These are phyloP conservation scores for Diplodus sargus DNA, from an alignment of 2,797 vertebrate species.

Conservation along the genomic window DNA sequence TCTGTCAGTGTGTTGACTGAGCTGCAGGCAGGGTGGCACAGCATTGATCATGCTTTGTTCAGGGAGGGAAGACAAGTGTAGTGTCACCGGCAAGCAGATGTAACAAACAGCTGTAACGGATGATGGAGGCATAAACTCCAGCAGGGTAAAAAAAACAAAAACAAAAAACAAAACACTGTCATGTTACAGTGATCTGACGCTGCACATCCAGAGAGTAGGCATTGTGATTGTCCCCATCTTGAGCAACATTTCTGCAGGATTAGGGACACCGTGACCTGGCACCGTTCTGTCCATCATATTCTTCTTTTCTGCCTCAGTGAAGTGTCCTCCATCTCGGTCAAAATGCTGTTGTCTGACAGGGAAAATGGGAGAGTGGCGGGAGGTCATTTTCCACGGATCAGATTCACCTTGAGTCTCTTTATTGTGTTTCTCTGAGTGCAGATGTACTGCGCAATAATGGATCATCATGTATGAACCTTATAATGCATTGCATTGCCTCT, in stretches of 20 bases:
- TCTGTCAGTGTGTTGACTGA: slow-evolving; percentile 75
- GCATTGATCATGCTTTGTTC: slow-evolving; percentile 65
- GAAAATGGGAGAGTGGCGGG: slow-evolving; percentile 27
- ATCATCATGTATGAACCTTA: neutral
- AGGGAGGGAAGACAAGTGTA: slow-evolving; percentile 39
- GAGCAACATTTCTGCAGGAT: slow-evolving; percentile 34
- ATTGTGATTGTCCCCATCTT: slow-evolving; percentile 4
- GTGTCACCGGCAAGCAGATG: slow-evolving; percentile 51
- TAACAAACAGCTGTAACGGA: slow-evolving; percentile 29
- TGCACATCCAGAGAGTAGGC: slow-evolving; percentile 16
- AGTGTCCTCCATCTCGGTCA: slow-evolving; percentile 28
- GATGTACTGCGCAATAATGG: no score
- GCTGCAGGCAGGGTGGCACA: slow-evolving; percentile 69
- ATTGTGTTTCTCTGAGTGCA: neutral
- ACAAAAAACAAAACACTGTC: no score
- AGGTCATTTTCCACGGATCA: slow-evolving; percentile 17
- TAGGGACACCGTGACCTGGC: slow-evolving; percentile 58
- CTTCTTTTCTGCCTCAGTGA: slow-evolving; percentile 35
- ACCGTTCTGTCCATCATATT: slow-evolving; percentile 38
- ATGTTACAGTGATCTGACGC: slow-evolving; percentile 21
- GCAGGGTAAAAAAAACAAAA: no score
- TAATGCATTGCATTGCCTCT: neutral
- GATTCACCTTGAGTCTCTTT: neutral
- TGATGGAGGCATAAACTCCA: neutral
- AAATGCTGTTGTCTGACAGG: slow-evolving; percentile 22